Evolutionary conservation across 2,888 invertebrate species (phyloP), one percentile per base, ranked within the genome.

Genomic region (Scaptodrosophila latifasciaeformis): DNA sequence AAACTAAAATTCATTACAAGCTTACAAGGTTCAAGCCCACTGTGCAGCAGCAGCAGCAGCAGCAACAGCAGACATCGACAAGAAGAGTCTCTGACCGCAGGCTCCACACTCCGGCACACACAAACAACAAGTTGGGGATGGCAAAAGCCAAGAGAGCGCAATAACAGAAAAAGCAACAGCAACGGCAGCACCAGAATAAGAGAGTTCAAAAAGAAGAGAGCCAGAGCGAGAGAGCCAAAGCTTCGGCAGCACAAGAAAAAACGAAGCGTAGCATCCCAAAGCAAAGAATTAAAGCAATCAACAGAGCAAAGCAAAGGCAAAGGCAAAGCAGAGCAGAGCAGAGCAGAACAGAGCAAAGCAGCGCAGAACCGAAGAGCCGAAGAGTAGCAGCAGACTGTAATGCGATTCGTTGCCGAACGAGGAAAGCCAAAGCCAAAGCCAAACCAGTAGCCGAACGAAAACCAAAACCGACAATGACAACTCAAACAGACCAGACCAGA

Each of bases 261-360:
- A 56, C 79, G 72, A 71, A 71, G 76, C 72, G 72, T 63, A 79
- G 77, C 80, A 72, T 79, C 72, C 72, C 80, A 15, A 17, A 17
- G 64, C 61, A 76, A 72, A 79, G 72, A 72, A 79, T 72, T 75
- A 54, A 67, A 70, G 70, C 67, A 67, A 52, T 66, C 58, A 65
- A 53, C 64, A 64, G n/a, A n/a, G 52, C 55, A 65, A 57, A 10
- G 10, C 56, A 49, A 51, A 49, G 47, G 44, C 49, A 57, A 50
- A 19, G 37, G 34, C 34, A 12, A 35, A 34, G 40, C 56, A 52
- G 49, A 49, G 24, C 39, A 44, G 51, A 42, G 37, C 42, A 40
- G 29, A 12, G 55, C 49, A 18, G 55, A 51, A 18, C 53, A 55
- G 42, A 39, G 37, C 42, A 44, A 18, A 27, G 19, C 50, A 49